A percentile compares a stretch with the other conserved stretches of the same genome.
Evolutionary conservation across 2,888 invertebrate genomes (phyloP).

Genomic region (Agriopis marginaria): DNA sequence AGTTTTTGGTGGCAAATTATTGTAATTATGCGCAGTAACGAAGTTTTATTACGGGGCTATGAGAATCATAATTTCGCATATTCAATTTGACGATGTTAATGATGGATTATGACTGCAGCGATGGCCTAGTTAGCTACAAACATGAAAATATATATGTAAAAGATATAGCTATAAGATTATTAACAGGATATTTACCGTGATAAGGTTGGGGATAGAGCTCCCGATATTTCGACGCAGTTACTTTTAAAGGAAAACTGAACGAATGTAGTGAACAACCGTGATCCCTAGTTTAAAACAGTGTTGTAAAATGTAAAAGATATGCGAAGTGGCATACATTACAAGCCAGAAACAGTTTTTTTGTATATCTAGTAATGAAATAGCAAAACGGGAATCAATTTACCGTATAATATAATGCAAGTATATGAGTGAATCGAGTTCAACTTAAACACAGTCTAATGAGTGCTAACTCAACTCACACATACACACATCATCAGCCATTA

Average conservation of each 20-base stretch:
- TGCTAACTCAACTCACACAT: neutral
- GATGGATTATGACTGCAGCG: neutral
- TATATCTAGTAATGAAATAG: neutral
- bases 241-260: too few species aligned
- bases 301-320: neutral
- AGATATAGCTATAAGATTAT: too few species aligned
- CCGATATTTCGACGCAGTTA: too few species aligned
- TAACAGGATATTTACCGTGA: too few species aligned
- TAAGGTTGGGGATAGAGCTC: too few species aligned
- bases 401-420: conserved; percentile 3
- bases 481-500: too few species aligned
- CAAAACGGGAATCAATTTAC: conserved; percentile 12
- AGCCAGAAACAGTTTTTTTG: neutral
- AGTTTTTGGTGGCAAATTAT: conserved; percentile 16
- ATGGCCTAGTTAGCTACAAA: neutral
- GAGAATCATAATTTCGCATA: neutral
- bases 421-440: neutral
- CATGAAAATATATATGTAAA: neutral
- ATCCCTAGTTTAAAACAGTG: too few species aligned
- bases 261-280: too few species aligned
- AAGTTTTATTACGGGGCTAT: conserved; percentile 10
- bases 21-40: conserved; percentile 16
- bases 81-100: conserved; percentile 13
- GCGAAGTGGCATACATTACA: neutral
- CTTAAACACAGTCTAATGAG: conserved; percentile 4